These are phyloP conservation scores for Phaethornis superciliosus DNA, from an alignment of 2,113 vertebrate species.

Conservation along the genomic window DNA sequence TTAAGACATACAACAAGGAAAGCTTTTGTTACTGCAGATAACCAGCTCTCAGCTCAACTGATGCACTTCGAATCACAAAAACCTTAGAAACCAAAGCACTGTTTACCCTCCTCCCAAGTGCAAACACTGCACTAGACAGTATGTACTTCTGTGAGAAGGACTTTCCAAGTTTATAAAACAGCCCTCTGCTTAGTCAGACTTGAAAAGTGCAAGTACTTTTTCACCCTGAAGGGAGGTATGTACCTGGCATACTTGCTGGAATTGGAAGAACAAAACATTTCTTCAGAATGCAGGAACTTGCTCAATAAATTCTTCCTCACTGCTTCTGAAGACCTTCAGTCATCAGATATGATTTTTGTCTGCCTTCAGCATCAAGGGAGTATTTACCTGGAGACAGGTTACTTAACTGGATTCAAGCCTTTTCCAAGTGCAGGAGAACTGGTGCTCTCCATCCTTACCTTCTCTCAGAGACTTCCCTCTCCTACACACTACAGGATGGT, in stretches of 20 bases:
- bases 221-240: constrained; percentile 35
- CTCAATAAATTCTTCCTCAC: neutral
- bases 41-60: neutral
- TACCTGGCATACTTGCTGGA: neutral
- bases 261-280: neutral
- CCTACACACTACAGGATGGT: neutral
- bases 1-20: neutral
- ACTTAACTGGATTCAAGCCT: neutral
- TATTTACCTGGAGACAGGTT: neutral
- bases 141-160: neutral
- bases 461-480: neutral
- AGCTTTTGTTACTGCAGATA: neutral
- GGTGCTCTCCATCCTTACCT: neutral
- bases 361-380: neutral
- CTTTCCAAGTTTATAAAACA: constrained; percentile 20
- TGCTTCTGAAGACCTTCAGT: neutral
- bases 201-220: neutral
- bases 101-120: neutral
- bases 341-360: neutral
- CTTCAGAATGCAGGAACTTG: neutral
- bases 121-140: neutral
- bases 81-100: constrained; percentile 1
- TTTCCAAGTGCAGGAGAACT: neutral
- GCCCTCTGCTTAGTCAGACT: constrained; percentile 30
- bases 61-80: neutral